Evolutionary conservation across 2,113 vertebrate genomes (phyloP).

Genomic region (Pterophyllum scalare): DNA sequence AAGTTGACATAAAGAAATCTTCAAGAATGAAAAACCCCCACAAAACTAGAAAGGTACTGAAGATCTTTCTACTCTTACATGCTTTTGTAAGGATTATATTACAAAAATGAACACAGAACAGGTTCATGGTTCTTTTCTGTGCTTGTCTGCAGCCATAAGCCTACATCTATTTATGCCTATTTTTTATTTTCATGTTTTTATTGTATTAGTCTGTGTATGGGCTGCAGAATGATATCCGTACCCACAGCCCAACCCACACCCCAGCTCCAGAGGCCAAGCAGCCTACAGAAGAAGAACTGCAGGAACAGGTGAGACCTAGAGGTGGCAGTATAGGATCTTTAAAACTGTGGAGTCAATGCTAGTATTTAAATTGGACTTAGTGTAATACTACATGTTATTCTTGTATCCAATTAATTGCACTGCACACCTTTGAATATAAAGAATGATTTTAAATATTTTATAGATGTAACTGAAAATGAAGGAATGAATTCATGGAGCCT

Average conservation of each 20-base stretch:
- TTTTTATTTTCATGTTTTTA: background rate
- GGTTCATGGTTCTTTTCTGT: background rate
- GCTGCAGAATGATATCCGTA: slow-evolving; percentile 94
- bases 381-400: background rate
- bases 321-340: background rate
- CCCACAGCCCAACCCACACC: slow-evolving; percentile 93
- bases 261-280: slow-evolving; percentile 92
- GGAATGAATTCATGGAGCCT: background rate
- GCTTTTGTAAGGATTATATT: background rate
- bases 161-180: background rate
- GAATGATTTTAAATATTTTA: background rate
- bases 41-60: slow-evolving; percentile 95
- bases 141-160: background rate
- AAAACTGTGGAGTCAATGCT: background rate
- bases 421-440: background rate
- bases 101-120: background rate
- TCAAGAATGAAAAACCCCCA: slow-evolving; percentile 98
- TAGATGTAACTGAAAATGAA: background rate
- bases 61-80: background rate
- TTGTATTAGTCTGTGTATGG: slow-evolving; percentile 91
- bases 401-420: background rate
- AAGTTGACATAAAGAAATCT: slow-evolving; percentile 99
- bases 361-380: background rate
- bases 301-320: slow-evolving; percentile 86
- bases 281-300: slow-evolving; percentile 93